Conservation (phyloP, 2,113 vertebrate species). For the Larimichthys crocea region DNA sequence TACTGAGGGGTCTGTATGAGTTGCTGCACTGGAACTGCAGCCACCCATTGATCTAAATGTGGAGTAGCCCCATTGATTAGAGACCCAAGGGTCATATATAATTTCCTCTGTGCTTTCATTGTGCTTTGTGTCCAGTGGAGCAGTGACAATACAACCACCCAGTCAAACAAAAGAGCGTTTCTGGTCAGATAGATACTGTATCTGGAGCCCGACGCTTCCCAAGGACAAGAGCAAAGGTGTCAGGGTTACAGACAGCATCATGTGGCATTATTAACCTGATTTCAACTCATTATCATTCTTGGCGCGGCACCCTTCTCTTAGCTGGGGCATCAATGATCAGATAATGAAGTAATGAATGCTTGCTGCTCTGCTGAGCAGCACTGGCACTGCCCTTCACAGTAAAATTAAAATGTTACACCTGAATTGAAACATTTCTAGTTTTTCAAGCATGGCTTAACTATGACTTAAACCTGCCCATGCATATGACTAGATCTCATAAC, state of each 20-base stretch:
- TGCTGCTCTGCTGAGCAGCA: conserved; percentile 57
- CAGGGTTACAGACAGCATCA: conserved; percentile 29
- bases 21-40: conserved; percentile 45
- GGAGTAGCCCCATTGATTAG: conserved; percentile 59
- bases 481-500: not conserved
- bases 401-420: conserved; percentile 70
- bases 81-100: conserved; percentile 53
- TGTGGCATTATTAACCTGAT: conserved; percentile 53
- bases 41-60: conserved; percentile 60
- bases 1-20: conserved; percentile 47
- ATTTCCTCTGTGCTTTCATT: conserved; percentile 55
- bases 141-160: conserved; percentile 15
- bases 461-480: conserved; percentile 1
- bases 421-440: conserved; percentile 28
- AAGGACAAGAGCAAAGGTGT: conserved; percentile 33
- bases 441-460: conserved; percentile 13
- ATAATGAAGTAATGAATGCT: conserved; percentile 70
- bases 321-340: conserved; percentile 49
- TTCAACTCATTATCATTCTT: conserved; percentile 62
- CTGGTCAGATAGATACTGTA: conserved; percentile 6
- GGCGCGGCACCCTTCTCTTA: conserved; percentile 12
- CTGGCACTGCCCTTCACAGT: conserved; percentile 68
- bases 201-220: not conserved
- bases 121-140: conserved; percentile 1
- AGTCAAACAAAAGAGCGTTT: conserved; percentile 34